phyloP scores from a whole-genome alignment of 2,113 vertebrate species.

The Nothocercus julius region DNA sequence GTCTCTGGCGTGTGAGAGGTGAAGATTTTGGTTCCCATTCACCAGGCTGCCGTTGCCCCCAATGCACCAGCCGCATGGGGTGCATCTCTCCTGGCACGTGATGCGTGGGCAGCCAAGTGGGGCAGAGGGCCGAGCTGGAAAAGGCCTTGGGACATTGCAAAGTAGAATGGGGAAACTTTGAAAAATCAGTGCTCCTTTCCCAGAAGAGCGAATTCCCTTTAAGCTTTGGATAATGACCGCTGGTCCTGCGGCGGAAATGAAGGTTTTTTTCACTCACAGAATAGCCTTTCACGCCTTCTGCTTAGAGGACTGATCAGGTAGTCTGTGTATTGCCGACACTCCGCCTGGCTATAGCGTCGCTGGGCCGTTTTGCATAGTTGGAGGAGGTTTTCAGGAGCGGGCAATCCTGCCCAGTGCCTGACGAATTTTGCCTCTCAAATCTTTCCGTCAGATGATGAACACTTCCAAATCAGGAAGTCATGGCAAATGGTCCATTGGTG shows the following conservation, averaged over 20 bases:
- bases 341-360: neutral
- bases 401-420: neutral
- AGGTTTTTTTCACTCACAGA: neutral
- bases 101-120: neutral
- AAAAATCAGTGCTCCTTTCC: neutral
- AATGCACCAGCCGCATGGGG: neutral
- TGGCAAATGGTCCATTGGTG: neutral
- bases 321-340: neutral
- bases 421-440: neutral
- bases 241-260: neutral
- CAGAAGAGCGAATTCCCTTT: neutral
- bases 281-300: neutral
- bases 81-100: accelerated
- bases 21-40: neutral
- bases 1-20: accelerated
- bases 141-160: neutral
- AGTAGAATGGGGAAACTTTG: neutral
- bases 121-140: neutral
- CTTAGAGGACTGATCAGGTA: neutral
- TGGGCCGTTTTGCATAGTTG: neutral
- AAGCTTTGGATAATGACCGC: neutral
- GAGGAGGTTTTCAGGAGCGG: neutral
- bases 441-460: neutral
- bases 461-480: conserved; percentile 18
- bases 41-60: neutral